A percentile compares a stretch with the other conserved stretches of the same genome.
phyloP scores from a whole-genome alignment of 2,888 invertebrate species.

The Xanthorhoe designata region DNA sequence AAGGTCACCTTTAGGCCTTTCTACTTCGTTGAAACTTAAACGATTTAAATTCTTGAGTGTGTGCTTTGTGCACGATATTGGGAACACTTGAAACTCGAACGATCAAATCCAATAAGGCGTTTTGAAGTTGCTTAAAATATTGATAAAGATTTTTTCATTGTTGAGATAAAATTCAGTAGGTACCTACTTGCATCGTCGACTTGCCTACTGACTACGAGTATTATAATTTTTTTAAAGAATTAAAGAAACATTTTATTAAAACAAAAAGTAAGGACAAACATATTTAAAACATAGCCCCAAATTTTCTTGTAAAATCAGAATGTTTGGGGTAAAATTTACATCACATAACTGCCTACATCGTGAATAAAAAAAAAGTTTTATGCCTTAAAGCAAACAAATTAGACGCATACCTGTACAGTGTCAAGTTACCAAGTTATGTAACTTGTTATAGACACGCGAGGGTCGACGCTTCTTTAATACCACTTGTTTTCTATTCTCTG shows the following conservation, averaged over 20 bases:
- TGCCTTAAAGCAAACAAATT: slow-evolving; percentile 31
- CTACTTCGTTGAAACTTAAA: slow-evolving; percentile 62
- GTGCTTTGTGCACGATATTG: slow-evolving; percentile 45
- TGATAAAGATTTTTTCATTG: neutral
- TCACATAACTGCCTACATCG: slow-evolving; percentile 20
- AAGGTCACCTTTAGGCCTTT: slow-evolving; percentile 74
- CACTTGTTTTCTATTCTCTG: slow-evolving; percentile 50
- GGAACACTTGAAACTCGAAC: slow-evolving; percentile 33
- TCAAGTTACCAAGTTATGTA: slow-evolving; percentile 43
- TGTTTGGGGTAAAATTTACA: slow-evolving; percentile 12
- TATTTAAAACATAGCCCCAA: neutral
- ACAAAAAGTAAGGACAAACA: neutral
- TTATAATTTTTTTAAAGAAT: too few species aligned
- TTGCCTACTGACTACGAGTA: too few species aligned
- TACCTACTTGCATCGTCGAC: neutral
- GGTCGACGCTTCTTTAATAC: slow-evolving; percentile 51
- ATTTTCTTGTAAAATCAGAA: slow-evolving; percentile 13
- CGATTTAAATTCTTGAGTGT: slow-evolving; percentile 71
- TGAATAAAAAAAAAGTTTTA: slow-evolving; percentile 25
- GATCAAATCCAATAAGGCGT: slow-evolving; percentile 10
- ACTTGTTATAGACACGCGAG: slow-evolving; percentile 52
- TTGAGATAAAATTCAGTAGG: neutral
- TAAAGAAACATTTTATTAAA: too few species aligned
- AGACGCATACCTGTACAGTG: slow-evolving; percentile 43
- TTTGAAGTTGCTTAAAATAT: neutral